Conservation (phyloP, 2,797 vertebrate species). For the Chelonia mydas region DNA sequence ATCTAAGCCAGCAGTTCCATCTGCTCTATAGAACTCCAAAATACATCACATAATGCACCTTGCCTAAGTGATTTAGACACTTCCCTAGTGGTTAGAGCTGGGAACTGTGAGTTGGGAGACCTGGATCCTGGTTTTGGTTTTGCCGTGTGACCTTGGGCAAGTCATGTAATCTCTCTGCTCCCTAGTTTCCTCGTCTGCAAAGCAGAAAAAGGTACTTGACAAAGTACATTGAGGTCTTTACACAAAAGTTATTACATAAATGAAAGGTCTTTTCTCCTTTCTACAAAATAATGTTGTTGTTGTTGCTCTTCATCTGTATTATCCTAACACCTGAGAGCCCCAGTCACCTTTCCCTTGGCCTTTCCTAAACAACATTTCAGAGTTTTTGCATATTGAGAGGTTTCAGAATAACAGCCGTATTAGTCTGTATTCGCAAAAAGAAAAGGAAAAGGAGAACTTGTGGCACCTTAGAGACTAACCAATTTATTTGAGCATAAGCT, state of each 20-base stretch:
- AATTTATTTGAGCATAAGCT: too few relatives aligned
- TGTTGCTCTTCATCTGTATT: neutral
- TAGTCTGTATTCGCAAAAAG: too few relatives aligned
- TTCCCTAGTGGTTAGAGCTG: neutral
- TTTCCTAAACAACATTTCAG: fast-evolving
- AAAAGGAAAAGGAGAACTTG: too few relatives aligned
- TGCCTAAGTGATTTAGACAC: neutral
- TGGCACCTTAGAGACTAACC: too few relatives aligned
- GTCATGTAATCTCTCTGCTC: fast-evolving
- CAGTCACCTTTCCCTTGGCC: neutral
- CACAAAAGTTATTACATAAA: neutral
- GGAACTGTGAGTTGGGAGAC: neutral
- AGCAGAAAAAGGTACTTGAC: fast-evolving
- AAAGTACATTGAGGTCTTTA: neutral
- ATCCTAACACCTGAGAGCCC: neutral
- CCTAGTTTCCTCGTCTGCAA: neutral
- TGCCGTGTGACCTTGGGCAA: neutral
- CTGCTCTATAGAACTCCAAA: neutral
- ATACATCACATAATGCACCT: neutral
- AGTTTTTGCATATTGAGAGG: neutral
- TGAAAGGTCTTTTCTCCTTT: neutral
- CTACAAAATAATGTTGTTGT: neutral
- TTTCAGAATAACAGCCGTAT: too few relatives aligned
- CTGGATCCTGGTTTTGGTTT: neutral
- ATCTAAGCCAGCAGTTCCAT: neutral